phyloP scores from a whole-genome alignment of 53 echinoderm and acorn worm species.

The Paracentrotus lividus region DNA sequence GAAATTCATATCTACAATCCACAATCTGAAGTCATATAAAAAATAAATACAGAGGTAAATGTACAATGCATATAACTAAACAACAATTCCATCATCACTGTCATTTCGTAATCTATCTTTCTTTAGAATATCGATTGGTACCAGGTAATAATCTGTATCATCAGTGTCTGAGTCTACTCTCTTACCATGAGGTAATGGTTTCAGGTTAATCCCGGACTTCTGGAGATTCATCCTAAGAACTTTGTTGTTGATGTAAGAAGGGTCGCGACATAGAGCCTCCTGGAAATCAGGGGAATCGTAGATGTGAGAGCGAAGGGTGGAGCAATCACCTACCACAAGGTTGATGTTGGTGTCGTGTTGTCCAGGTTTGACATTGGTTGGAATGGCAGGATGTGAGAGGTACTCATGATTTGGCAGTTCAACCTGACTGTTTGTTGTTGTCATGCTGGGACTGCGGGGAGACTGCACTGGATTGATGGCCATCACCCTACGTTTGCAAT shows the following conservation, averaged over 20 bases:
- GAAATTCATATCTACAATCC: neutral
- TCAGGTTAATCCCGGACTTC: neutral
- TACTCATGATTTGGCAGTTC: conserved; percentile 3
- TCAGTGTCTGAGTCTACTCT: neutral
- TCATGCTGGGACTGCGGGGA: neutral
- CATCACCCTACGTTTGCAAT: neutral
- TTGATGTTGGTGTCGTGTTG: neutral
- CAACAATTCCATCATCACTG: neutral
- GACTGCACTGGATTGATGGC: neutral
- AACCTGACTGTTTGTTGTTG: neutral
- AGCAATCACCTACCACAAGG: neutral
- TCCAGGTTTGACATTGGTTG: neutral
- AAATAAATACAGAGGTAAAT: neutral
- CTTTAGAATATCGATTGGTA: neutral
- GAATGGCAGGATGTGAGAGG: neutral
- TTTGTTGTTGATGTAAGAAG: conserved; percentile 26
- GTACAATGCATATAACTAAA: neutral
- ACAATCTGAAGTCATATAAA: neutral
- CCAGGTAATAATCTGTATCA: conserved; percentile 15
- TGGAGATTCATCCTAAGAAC: conserved; percentile 16
- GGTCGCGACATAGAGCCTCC: neutral
- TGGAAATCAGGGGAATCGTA: neutral
- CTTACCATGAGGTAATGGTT: neutral
- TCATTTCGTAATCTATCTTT: neutral
- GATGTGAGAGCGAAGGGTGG: conserved; percentile 41